Base-by-base conservation (phyloP, 1,140 invertebrate species). In the silkworm (Bombyx mori) region DNA sequence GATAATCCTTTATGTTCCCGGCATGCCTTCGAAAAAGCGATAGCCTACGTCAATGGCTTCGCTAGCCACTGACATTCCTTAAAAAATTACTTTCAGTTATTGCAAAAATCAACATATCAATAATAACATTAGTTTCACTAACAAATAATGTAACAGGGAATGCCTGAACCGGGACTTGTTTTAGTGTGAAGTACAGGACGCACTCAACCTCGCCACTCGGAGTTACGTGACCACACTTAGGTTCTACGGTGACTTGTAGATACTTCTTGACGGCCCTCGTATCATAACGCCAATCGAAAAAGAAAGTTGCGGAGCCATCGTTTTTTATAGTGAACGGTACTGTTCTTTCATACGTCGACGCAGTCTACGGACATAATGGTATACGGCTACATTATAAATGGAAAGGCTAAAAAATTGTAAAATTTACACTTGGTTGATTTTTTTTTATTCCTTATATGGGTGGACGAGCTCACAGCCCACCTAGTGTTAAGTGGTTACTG, bases 251-350 rank as follows among this genome's bases (percentile, higher is more conserved):
- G 9, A 85, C 57, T 48, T 76, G 65, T 46, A 85, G 56, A 56
- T 82, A 83, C 51, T 84, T 85, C 63, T 77, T 83, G 7, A 85
- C 79, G 3, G 57, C 44, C 18, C 65, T 73, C 3, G 54, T 62
- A 8, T 63, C 72, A 61, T 81, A 85, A 12, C 68, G 60, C 83
- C 83, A 86, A 10, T 85, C 77, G 58, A 76, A 85, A 55, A 75
- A 81, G 65, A 86, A 86, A 7, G 82, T 79, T 9, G 82, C 78
- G 0, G 83, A 86, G 1, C 83, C 83, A 46, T 84, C 77, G 52
- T 86, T 86, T 54, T 68, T 82, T 63, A 86, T 78, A n/a, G 57
- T 72, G 58, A 86, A 86, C 9, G 74, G 71, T 56, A 86, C 74
- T 8, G 63, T 78, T 46, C 82, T 70, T 58, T 83, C 75, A 45